Conservation (phyloP, 2,113 vertebrate species). For the Peucedramus taeniatus region DNA sequence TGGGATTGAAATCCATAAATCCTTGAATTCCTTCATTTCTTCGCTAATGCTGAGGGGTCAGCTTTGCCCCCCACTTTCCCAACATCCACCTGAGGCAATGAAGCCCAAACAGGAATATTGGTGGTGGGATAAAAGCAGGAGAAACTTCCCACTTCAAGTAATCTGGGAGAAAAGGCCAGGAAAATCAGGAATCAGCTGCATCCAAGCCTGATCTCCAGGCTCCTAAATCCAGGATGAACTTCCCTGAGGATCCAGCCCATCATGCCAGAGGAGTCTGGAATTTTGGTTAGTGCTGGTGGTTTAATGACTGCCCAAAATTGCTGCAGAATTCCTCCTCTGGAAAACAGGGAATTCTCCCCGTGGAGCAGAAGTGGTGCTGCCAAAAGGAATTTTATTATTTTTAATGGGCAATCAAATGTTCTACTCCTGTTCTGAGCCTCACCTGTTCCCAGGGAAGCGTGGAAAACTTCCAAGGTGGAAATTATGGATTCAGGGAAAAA, state of each 20-base stretch:
- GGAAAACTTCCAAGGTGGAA: not conserved
- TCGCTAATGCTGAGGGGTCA: not conserved
- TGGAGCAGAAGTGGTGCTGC: not conserved
- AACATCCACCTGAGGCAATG: too few relatives aligned
- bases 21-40: not conserved
- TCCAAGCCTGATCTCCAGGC: not conserved
- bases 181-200: not conserved
- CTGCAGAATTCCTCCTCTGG: not conserved
- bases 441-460: not conserved
- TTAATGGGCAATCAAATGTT: not conserved
- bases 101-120: not conserved
- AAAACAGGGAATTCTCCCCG: not conserved
- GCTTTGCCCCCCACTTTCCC: not conserved
- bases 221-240: not conserved
- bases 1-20: not conserved
- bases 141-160: not conserved
- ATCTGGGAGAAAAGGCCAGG: not conserved
- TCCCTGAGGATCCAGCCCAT: not conserved
- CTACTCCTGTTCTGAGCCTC: not conserved
- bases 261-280: not conserved
- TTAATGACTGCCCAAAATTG: rapidly evolving
- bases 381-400: not conserved
- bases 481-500: rapidly evolving
- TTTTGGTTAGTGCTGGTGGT: not conserved
- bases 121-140: not conserved